Conservation (phyloP, 2,888 invertebrate genomes). For the Hermaeophaga mercurialis region DNA sequence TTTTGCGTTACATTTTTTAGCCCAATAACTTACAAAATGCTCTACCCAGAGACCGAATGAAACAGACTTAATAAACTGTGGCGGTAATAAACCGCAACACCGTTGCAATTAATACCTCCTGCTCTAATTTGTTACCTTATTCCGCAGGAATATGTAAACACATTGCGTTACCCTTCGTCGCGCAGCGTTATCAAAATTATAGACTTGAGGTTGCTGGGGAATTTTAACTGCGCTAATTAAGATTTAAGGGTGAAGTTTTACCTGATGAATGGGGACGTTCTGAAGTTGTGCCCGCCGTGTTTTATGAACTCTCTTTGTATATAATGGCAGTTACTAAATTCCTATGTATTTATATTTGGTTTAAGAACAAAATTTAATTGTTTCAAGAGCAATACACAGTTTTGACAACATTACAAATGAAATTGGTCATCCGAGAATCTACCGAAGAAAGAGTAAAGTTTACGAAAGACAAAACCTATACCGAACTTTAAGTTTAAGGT, state of each 20-base stretch:
- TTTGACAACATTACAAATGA: too few relatives aligned
- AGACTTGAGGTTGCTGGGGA: slow-evolving; percentile 45
- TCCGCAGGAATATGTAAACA: slow-evolving; percentile 52
- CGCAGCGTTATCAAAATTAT: slow-evolving; percentile 48
- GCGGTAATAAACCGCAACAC: slow-evolving; percentile 1
- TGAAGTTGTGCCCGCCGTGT: background rate
- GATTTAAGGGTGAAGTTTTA: slow-evolving; percentile 40
- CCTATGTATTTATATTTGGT: too few relatives aligned
- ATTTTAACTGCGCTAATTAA: slow-evolving; percentile 48
- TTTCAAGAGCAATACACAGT: too few relatives aligned
- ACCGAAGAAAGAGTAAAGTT: too few relatives aligned
- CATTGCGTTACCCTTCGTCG: slow-evolving; percentile 44
- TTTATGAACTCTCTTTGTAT: background rate
- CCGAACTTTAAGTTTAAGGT: too few relatives aligned
- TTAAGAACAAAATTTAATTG: too few relatives aligned
- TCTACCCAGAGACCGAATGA: too few relatives aligned
- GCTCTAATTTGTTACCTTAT: slow-evolving; percentile 53
- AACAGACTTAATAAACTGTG: background rate
- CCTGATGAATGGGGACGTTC: slow-evolving; percentile 33
- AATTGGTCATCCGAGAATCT: too few relatives aligned
- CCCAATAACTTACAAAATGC: too few relatives aligned
- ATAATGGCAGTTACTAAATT: too few relatives aligned
- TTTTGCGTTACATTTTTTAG: too few relatives aligned
- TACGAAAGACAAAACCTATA: too few relatives aligned
- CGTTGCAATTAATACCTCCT: slow-evolving; percentile 50